Conservation (phyloP, 1,140 invertebrate species). For the Heterodera schachtii region DNA sequence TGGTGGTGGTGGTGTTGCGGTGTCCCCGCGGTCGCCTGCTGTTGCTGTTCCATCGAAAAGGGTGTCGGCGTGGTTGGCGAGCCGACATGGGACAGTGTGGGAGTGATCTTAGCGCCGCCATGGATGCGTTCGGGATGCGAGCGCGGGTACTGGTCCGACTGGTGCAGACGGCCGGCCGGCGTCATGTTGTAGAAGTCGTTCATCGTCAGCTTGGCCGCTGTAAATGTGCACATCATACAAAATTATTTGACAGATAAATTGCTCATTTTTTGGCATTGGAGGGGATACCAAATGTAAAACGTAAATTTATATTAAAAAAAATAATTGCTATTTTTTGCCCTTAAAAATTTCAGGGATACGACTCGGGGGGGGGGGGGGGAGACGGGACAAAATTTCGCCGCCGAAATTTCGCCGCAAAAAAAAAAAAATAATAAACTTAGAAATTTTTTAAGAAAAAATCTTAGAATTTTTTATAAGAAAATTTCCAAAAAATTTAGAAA, state of each 20-base stretch:
- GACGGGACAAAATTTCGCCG: no score
- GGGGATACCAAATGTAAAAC: no score
- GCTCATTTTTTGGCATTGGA: no score
- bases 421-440: no score
- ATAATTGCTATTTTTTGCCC: no score
- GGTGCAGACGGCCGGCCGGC: conserved; percentile 57
- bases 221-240: conserved; percentile 30
- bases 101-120: conserved; percentile 60
- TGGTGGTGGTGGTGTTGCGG: not conserved
- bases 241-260: not conserved
- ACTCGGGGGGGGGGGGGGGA: no score
- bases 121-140: conserved; percentile 85
- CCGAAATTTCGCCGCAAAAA: no score
- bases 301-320: no score
- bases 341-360: no score
- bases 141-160: conserved; percentile 68
- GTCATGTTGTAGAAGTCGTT: conserved; percentile 64
- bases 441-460: no score
- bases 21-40: conserved; percentile 67
- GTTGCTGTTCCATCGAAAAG: not conserved
- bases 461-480: no score
- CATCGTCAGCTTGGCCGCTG: conserved; percentile 64
- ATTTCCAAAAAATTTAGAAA: no score
- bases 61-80: conserved; percentile 1
- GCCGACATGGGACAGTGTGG: conserved; percentile 65